Evolutionary conservation across 1,140 invertebrate species (phyloP).

Genomic region (Arctopsyche grandis): DNA sequence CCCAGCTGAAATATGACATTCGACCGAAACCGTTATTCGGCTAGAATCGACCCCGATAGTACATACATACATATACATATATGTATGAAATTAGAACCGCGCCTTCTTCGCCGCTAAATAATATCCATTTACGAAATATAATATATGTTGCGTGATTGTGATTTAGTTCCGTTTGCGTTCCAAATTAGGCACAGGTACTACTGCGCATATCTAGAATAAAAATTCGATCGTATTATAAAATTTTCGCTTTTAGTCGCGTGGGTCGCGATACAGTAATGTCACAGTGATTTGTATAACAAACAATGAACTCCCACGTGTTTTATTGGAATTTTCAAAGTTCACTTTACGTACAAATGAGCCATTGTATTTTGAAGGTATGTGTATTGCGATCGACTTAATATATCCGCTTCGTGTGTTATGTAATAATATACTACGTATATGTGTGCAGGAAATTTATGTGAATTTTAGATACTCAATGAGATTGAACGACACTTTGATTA

Average conservation of each 20-base stretch:
- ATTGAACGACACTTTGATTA: background rate
- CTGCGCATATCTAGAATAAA: background rate
- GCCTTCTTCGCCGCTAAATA: background rate
- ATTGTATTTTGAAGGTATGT: slow-evolving; percentile 17
- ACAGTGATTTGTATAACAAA: slow-evolving; percentile 27
- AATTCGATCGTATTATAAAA: background rate
- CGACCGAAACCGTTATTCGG: slow-evolving; percentile 10
- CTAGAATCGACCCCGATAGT: background rate
- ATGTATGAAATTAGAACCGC: background rate
- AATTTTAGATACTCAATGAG: background rate
- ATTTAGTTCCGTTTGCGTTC: slow-evolving; percentile 8
- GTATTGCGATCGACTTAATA: background rate
- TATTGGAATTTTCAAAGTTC: slow-evolving; percentile 22
- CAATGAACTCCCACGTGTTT: slow-evolving; percentile 18
- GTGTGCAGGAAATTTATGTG: background rate
- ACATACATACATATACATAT: too few relatives aligned
- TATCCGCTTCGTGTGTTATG: slow-evolving; percentile 11
- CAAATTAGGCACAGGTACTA: background rate
- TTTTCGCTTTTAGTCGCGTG: slow-evolving; percentile 21
- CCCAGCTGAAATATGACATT: background rate
- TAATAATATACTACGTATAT: background rate
- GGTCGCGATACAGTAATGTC: slow-evolving; percentile 15
- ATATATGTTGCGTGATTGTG: slow-evolving; percentile 4
- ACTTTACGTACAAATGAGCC: background rate
- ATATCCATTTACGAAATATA: background rate